A percentile compares a stretch with the other conserved stretches of the same genome.
Conservation (phyloP, 2,888 invertebrate genomes). For the Alloplasta piceator region DNA sequence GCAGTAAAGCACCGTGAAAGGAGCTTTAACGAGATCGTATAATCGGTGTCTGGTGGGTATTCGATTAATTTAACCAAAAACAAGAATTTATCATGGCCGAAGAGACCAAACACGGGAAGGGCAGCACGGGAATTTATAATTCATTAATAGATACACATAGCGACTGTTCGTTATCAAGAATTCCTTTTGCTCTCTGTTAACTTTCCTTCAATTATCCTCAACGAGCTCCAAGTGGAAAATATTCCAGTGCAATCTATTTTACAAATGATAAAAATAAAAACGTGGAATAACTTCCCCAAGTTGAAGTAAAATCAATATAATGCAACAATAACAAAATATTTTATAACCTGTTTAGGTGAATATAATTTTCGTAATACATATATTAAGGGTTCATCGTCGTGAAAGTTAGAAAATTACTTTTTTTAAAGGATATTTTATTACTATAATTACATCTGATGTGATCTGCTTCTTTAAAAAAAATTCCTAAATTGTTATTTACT, state of each 20-base stretch:
- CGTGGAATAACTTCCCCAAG: too few species aligned
- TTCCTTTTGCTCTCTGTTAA: conserved; percentile 1
- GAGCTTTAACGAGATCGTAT: conserved; percentile 55
- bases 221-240: not conserved
- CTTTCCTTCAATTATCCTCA: not conserved
- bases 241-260: not conserved
- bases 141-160: conserved; percentile 35
- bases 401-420: not conserved
- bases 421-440: too few species aligned
- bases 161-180: conserved; percentile 7
- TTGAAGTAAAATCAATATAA: too few species aligned
- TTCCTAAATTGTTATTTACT: too few species aligned
- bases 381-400: too few species aligned
- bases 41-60: conserved; percentile 68
- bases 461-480: too few species aligned
- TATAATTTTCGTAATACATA: too few species aligned
- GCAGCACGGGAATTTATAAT: conserved; percentile 37
- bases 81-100: conserved; percentile 51
- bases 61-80: conserved; percentile 67
- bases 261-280: not conserved
- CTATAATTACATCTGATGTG: too few species aligned
- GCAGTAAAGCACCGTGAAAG: conserved; percentile 29
- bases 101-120: conserved; percentile 20
- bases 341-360: too few species aligned
- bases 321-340: too few species aligned